Conservation (phyloP, 2,797 vertebrate species). For the Lithobates sylvaticus region DNA sequence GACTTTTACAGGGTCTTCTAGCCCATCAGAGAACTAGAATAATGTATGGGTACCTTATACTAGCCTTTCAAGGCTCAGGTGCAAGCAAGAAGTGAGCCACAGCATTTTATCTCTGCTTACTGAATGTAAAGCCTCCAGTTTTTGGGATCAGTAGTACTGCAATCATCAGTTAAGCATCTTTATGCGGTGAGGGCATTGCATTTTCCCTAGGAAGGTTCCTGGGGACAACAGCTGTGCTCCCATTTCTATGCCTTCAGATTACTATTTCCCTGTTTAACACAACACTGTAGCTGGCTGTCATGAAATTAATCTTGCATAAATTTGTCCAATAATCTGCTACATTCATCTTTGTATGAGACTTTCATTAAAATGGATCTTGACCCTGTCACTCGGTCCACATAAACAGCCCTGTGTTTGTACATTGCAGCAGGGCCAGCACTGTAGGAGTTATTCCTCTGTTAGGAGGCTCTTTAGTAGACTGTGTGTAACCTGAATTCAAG, state of each 20-base stretch:
- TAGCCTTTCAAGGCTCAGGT: no score
- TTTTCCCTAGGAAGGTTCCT: no score
- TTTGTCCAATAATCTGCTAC: background rate
- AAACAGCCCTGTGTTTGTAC: background rate
- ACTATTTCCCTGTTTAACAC: background rate
- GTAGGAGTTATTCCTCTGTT: background rate
- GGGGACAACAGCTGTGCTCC: background rate
- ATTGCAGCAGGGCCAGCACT: constrained; percentile 3
- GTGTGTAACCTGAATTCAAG: constrained; percentile 6
- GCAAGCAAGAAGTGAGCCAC: no score
- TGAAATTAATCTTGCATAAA: background rate
- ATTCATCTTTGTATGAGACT: background rate
- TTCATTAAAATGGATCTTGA: background rate
- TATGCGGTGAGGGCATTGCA: no score
- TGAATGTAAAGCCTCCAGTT: no score
- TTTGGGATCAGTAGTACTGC: background rate
- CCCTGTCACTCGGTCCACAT: background rate
- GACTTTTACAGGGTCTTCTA: background rate
- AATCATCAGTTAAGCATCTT: background rate
- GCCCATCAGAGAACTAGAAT: no score
- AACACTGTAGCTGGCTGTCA: background rate
- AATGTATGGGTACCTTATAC: no score
- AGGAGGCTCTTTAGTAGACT: background rate
- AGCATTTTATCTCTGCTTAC: background rate
- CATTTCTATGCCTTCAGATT: background rate